Evolutionary conservation across 1,140 invertebrate genomes (phyloP).

Genomic region (Lucilia sericata): DNA sequence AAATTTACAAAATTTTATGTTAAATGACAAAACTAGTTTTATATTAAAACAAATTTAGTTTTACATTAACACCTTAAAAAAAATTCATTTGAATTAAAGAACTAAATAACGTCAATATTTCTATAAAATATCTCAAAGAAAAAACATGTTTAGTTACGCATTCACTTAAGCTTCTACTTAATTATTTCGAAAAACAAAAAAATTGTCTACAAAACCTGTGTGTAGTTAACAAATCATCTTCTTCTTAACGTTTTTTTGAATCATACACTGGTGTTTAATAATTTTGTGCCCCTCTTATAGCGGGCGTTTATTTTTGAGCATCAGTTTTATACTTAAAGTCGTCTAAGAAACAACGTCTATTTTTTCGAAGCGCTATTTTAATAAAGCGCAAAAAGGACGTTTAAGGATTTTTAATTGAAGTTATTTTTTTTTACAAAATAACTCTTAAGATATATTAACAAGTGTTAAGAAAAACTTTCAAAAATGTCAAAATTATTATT

Average conservation of each 20-base stretch:
- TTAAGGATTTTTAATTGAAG: not conserved
- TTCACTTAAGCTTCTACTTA: not conserved
- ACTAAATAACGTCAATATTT: not conserved
- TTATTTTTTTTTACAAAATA: constrained; percentile 29
- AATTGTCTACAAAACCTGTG: not conserved
- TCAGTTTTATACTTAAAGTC: constrained; percentile 26
- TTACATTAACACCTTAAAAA: not conserved
- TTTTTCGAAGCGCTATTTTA: not conserved
- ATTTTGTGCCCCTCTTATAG: constrained; percentile 16
- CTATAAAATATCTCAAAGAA: not conserved
- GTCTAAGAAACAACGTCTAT: constrained; percentile 23
- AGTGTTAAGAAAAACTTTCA: not conserved
- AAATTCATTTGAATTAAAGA: not conserved
- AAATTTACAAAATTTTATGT: not conserved
- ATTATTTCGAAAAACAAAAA: constrained; percentile 4
- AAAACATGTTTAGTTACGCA: constrained; percentile 23
- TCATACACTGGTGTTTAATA: not conserved
- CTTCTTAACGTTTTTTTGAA: constrained; percentile 14
- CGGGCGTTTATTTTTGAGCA: not conserved
- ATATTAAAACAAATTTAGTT: not conserved
- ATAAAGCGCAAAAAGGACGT: constrained; percentile 3
- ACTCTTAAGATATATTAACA: not conserved
- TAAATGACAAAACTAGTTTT: not conserved
- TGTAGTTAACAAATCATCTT: constrained; percentile 13
- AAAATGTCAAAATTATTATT: constrained; percentile 60